A percentile compares a stretch with the other conserved stretches of the same genome.
Conservation (phyloP, 2,113 vertebrate species). For the Lonchura striata region DNA sequence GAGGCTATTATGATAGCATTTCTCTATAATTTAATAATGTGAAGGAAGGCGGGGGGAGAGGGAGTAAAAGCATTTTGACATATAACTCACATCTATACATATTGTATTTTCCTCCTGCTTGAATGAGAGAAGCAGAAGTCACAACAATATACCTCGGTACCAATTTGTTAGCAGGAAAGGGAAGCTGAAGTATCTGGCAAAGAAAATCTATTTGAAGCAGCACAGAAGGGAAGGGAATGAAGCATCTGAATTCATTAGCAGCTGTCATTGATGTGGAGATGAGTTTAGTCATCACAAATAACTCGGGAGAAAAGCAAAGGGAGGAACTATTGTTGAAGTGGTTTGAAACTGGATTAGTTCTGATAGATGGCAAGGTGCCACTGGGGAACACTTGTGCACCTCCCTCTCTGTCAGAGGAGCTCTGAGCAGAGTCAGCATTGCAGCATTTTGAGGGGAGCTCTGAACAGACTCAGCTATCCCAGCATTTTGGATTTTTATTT, state of each 20-base stretch:
- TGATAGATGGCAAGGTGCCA: not conserved
- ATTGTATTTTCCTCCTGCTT: constrained; percentile 12
- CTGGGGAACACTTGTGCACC: not conserved
- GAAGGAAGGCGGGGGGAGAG: not conserved
- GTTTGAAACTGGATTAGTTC: constrained; percentile 1
- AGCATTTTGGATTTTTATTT: not conserved
- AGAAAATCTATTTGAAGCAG: constrained; percentile 18
- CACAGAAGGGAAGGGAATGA: constrained; percentile 46
- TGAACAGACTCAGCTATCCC: not conserved
- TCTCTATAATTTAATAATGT: constrained; percentile 58
- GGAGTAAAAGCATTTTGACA: constrained; percentile 47
- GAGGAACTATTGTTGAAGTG: not conserved
- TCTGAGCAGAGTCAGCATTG: not conserved
- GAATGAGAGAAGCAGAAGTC: constrained; percentile 34
- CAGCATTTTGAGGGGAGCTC: not conserved
- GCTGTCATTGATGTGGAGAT: constrained; percentile 59
- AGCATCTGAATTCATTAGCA: constrained; percentile 61
- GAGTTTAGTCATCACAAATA: constrained; percentile 28
- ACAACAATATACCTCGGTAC: not conserved
- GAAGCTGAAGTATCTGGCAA: constrained; percentile 10
- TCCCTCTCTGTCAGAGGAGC: not conserved
- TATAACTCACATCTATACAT: not conserved
- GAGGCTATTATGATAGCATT: constrained; percentile 50
- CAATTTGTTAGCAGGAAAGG: constrained; percentile 33
- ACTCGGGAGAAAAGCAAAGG: constrained; percentile 5